A percentile compares a stretch with the other conserved stretches of the same genome.
Conservation (phyloP, 2,797 vertebrate species). For the Hyperoplus lanceolatus region DNA sequence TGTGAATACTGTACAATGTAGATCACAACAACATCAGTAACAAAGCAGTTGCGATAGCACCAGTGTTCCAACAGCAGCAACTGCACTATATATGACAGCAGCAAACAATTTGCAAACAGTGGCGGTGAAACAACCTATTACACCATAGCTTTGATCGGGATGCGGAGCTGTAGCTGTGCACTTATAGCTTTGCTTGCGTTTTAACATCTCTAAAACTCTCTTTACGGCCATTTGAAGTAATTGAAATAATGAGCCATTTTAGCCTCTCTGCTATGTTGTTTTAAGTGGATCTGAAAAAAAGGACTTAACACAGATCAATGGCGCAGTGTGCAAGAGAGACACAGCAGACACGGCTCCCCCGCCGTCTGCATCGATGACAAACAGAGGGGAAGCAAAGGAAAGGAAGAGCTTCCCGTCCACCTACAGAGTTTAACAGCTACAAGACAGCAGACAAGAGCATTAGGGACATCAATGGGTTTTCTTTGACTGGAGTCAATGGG, state of each 20-base stretch:
- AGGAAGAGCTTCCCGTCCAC: constrained; percentile 14
- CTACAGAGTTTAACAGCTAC: constrained; percentile 27
- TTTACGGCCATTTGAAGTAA: constrained; percentile 8
- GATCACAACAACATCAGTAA: not conserved
- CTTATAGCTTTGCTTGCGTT: not conserved
- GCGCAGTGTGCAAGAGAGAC: constrained; percentile 51
- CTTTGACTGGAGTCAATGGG: not conserved
- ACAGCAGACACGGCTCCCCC: constrained; percentile 48
- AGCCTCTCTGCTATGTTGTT: constrained; percentile 20
- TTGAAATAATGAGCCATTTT: constrained; percentile 36
- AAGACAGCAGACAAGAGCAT: constrained; percentile 33
- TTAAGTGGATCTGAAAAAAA: constrained; percentile 47
- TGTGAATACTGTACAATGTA: not conserved
- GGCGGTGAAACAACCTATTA: too few species aligned
- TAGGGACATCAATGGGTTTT: not conserved
- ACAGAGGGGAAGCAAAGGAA: constrained; percentile 28
- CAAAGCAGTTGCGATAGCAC: not conserved
- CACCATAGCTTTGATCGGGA: not conserved
- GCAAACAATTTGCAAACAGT: not conserved
- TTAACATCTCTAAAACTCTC: not conserved
- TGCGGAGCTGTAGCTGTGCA: not conserved
- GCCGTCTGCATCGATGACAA: constrained; percentile 50
- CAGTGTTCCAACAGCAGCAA: not conserved
- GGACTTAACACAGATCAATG: constrained; percentile 64
- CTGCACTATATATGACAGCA: not conserved